A percentile compares a stretch with the other conserved stretches of the same genome.
Evolutionary conservation across 1,140 invertebrate genomes (phyloP).

Genomic region (Venturia canescens): DNA sequence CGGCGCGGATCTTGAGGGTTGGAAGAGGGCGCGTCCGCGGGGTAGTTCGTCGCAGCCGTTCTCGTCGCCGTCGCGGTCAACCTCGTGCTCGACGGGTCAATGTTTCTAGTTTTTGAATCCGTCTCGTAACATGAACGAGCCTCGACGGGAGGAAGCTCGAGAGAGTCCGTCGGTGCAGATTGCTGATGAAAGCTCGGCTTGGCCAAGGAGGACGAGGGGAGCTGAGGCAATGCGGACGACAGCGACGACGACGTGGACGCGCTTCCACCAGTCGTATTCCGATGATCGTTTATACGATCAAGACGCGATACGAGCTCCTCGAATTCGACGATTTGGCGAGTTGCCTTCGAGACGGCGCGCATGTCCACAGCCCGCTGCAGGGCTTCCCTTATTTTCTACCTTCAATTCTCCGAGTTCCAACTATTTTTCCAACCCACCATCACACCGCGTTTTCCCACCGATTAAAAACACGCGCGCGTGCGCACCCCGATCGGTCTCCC

Average conservation of each 20-base stretch:
- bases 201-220: not conserved
- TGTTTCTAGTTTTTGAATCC: conserved; percentile 18
- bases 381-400: not conserved
- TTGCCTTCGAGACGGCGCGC: conserved; percentile 64
- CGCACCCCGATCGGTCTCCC: not conserved
- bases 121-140: conserved; percentile 1
- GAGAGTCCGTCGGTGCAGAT: not conserved
- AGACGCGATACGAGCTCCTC: conserved; percentile 71
- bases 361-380: conserved; percentile 53
- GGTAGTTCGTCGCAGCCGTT: not conserved
- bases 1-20: not conserved
- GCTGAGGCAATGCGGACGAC: not conserved
- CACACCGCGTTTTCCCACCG: not conserved
- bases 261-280: conserved; percentile 23
- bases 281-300: conserved; percentile 70
- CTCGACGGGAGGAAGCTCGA: not conserved
- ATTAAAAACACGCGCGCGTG: not conserved
- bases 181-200: not conserved
- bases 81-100: not conserved
- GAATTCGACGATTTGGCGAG: conserved; percentile 72
- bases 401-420: not conserved
- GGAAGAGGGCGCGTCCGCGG: not conserved
- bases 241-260: conserved; percentile 26
- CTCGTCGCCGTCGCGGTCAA: not conserved
- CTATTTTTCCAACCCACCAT: too few relatives aligned